Percentiles rank a stretch among this genome's conserved stretches.
Evolutionary conservation across 2,797 vertebrate genomes (phyloP).

Genomic region (Phoeniculus purpureus): DNA sequence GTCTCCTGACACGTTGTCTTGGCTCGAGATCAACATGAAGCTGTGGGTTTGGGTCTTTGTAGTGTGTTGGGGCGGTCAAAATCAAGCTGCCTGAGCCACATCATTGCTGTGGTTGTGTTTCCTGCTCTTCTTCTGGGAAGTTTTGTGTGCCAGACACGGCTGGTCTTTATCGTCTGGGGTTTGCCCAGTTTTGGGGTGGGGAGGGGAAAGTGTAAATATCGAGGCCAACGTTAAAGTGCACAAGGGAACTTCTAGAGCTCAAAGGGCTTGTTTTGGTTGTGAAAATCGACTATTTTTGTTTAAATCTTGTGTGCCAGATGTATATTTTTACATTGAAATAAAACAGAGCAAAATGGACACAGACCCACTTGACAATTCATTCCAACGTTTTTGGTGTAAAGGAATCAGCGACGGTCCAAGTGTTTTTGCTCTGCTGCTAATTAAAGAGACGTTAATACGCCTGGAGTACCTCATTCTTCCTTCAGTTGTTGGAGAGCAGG

Average conservation of each 20-base stretch:
- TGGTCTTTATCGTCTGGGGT: slow-evolving; percentile 39
- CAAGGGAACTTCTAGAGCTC: slow-evolving; percentile 33
- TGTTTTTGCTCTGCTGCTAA: slow-evolving; percentile 10
- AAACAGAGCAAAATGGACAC: slow-evolving; percentile 12
- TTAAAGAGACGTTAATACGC: not conserved
- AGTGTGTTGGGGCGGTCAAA: not conserved
- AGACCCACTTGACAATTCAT: not conserved
- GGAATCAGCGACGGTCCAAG: not conserved
- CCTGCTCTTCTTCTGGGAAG: not conserved
- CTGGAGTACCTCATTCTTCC: not conserved
- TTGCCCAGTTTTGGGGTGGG: not conserved
- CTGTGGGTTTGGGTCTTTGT: not conserved
- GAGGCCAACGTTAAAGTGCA: not conserved
- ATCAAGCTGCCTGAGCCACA: slow-evolving; percentile 58
- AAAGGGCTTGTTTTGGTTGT: slow-evolving; percentile 29
- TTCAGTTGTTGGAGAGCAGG: not conserved
- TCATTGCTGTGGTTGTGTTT: not conserved
- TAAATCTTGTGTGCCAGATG: slow-evolving; percentile 35
- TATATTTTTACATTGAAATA: slow-evolving; percentile 65
- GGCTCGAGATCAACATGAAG: not conserved
- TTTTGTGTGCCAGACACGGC: not conserved
- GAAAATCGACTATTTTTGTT: slow-evolving; percentile 41
- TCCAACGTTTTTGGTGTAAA: slow-evolving; percentile 7
- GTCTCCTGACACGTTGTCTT: not conserved
- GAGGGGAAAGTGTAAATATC: slow-evolving; percentile 25